Evolutionary conservation across 1,140 invertebrate species (phyloP).

Genomic region (Nephotettix cincticeps): DNA sequence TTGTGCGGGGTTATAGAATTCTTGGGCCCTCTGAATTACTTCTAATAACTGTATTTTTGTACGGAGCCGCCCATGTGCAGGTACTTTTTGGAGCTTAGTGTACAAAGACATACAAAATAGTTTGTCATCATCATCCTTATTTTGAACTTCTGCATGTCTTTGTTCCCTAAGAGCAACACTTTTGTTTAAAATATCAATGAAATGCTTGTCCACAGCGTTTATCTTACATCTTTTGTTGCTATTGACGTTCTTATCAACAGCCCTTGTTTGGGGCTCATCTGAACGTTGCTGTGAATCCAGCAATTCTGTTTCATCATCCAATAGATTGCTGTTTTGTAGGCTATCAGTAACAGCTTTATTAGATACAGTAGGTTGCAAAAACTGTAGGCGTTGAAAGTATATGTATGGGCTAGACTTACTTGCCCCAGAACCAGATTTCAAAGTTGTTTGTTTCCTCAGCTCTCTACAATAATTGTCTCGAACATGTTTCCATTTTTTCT

Average conservation of each 20-base stretch:
- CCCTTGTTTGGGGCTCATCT: not conserved
- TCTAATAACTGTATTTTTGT: conserved; percentile 30
- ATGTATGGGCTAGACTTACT: too few species aligned
- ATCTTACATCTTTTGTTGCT: not conserved
- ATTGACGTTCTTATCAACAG: not conserved
- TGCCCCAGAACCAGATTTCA: conserved; percentile 9
- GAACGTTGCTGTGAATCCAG: not conserved
- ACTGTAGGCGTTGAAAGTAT: too few species aligned
- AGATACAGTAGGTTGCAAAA: too few species aligned
- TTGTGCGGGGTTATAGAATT: not conserved
- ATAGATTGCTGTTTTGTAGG: not conserved
- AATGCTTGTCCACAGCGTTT: conserved; percentile 9
- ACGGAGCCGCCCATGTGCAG: conserved; percentile 37
- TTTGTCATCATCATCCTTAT: conserved; percentile 40
- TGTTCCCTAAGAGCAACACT: conserved; percentile 10
- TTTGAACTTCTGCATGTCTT: not conserved
- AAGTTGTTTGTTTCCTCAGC: not conserved
- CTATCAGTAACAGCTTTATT: too few species aligned
- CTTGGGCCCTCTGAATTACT: not conserved
- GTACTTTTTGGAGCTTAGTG: conserved; percentile 41
- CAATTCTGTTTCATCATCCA: not conserved
- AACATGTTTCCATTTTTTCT: conserved; percentile 7
- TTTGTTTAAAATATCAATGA: conserved; percentile 15
- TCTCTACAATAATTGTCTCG: conserved; percentile 1
- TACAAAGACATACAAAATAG: conserved; percentile 41